Evolutionary conservation across 2,888 invertebrate species (phyloP).

Genomic region (Hemaris fuciformis): DNA sequence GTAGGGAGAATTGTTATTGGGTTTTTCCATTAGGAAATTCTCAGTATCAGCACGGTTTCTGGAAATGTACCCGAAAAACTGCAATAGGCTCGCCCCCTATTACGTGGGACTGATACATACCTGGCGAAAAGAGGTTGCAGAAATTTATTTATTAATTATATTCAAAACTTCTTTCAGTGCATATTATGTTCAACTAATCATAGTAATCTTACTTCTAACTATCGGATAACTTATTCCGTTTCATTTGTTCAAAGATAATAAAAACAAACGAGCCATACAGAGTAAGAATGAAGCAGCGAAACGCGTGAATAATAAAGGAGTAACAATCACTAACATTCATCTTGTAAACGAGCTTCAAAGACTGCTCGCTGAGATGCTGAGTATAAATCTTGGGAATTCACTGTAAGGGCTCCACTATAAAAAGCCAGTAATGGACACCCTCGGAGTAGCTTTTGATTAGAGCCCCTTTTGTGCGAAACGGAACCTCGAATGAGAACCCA

Average conservation of each 20-base stretch:
- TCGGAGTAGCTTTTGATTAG: constrained; percentile 44
- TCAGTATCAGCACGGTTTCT: no score
- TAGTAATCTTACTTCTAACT: no score
- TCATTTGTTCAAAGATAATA: not conserved
- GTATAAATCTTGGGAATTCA: not conserved
- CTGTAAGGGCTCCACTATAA: constrained; percentile 19
- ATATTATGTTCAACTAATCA: no score
- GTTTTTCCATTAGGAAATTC: no score
- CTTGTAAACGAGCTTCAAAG: constrained; percentile 7
- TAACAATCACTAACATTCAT: not conserved
- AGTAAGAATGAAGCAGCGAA: not conserved
- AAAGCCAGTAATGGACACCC: constrained; percentile 21
- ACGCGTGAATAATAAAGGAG: not conserved
- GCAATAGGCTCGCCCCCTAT: no score
- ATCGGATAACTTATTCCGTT: not conserved
- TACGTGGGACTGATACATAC: no score
- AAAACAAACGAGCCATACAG: not conserved
- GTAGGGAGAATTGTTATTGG: no score
- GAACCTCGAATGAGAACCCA: not conserved
- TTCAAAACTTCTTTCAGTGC: no score
- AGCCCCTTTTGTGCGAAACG: constrained; percentile 33
- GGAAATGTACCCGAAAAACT: no score
- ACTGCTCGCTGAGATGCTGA: not conserved
- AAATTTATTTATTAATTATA: no score
- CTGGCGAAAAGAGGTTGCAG: no score